Percentiles rank a stretch among this genome's conserved stretches.
Evolutionary conservation across 2,888 invertebrate genomes (phyloP).

Genomic region (Nemotelus nigrinus): DNA sequence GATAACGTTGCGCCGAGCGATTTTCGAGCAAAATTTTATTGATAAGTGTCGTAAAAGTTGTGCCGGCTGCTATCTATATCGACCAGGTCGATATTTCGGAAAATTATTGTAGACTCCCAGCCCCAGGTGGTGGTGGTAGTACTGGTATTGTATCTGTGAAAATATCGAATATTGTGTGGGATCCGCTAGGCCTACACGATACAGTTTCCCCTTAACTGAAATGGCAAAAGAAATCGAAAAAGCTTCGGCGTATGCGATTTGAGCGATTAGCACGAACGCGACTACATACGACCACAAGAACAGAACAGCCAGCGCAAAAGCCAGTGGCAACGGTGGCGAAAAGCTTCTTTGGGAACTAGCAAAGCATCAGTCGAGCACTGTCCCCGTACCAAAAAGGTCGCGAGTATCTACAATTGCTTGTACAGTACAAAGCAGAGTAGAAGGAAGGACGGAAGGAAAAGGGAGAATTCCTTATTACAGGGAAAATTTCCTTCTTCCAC

Average conservation of each 20-base stretch:
- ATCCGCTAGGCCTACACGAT: neutral
- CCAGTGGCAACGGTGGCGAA: conserved; percentile 48
- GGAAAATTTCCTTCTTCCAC: conserved; percentile 43
- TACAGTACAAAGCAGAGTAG: conserved; percentile 49
- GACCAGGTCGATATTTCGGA: too few relatives aligned
- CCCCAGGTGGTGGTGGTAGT: neutral
- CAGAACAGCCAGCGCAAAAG: neutral
- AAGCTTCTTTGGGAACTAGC: conserved; percentile 50
- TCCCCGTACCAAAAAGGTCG: conserved; percentile 64
- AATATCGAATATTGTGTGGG: neutral
- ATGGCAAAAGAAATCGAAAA: neutral
- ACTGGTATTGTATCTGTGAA: neutral
- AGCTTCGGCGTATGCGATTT: conserved; percentile 38
- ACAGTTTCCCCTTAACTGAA: conserved; percentile 18
- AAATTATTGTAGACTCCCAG: too few relatives aligned
- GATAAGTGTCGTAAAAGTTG: too few relatives aligned
- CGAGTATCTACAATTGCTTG: conserved; percentile 49
- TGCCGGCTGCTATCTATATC: too few relatives aligned
- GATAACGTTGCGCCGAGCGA: neutral
- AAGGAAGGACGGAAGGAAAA: conserved; percentile 42
- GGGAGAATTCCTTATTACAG: conserved; percentile 31
- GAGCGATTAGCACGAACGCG: conserved; percentile 21
- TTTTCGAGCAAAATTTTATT: too few relatives aligned
- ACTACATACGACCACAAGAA: neutral
- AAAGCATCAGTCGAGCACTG: conserved; percentile 63